Base-by-base conservation (phyloP, 2,888 invertebrate genomes). In the Drosophila tanythrix region DNA sequence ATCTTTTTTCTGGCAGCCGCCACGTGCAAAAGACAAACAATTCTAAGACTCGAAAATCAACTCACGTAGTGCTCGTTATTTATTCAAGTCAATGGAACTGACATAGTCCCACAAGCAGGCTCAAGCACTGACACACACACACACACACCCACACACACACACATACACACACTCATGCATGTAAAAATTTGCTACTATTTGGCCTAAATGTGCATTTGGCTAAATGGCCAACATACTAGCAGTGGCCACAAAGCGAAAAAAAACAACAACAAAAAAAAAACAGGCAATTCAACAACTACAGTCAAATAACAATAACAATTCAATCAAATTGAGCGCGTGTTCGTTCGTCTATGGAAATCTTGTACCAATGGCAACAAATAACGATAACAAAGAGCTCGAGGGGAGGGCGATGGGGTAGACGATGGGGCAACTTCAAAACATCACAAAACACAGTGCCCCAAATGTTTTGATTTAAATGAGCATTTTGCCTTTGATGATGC, bases 281-380 rank as follows among this genome's bases (percentile, higher is more conserved):
- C 38, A 38, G 36, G 29, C 25, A 36, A 55, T 61, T 46, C 63
- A 70, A 67, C 33, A 70, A 76, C 64, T 65, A 63, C 72, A 74
- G 74, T 67, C 79, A 60, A 84, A 71, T 81, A 67, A 75, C 84
- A 87, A 84, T 87, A 84, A 87, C 84, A 87, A 82, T 84, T 84
- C 84, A 84, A 87, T 84, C 88, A 82, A 84, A 87, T 87, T 73
- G 82, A 71, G 78, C 67, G 76, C 79, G 70, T 70, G 65, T 69
- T 73, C 57, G 55, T 38, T 57, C 74, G 51, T 74, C 66, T 79
- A 76, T 79, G 82, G 73, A 84, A 84, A 81, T 87, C 73, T 69
- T 38, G 56, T 56, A 73, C 72, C 65, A 77, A 75, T 67, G 66
- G 62, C 75, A 73, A 58, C 80, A 70, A 76, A 78, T 72, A 82